Evolutionary conservation across 2,797 vertebrate species (phyloP), one percentile per base, ranked within the genome.

Genomic region (Philypnodon macrostomus): DNA sequence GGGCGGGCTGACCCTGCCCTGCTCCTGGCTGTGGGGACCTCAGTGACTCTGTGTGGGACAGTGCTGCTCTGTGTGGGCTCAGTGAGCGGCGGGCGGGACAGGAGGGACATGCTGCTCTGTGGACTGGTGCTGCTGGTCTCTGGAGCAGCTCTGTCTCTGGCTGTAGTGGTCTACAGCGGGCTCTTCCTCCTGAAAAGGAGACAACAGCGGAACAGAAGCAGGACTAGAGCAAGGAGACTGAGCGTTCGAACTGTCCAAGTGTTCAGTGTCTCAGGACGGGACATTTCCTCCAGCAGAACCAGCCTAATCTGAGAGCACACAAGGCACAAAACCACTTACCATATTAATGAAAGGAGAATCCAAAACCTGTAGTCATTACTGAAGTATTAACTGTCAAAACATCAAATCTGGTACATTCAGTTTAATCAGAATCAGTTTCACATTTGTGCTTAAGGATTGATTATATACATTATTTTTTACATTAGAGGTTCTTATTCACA

Each of bases 271-370:
- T 90, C 92, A 0, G 91, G 87, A 65, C 86, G 85, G 34, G 91
- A 91, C 60, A 81, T 88, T 5, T 91, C 90, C 2, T 92, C 93
- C 39, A 95, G 95, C 84, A 92, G 93, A 56, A 90, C 90, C 42
- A 93, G 90, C 71, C 90, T 97, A 26, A 92, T 98, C 77, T 97
- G 85, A 76, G 21, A 15, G 7, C 2, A n/a, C 4, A 32, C 31
- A 14, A 3, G 2, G 9, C 13, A 29, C 26, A 7, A 29, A 29
- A 6, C 27, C 27, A 29, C 27, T 23, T 2, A 11, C 8, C 27
- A 29, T 29, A n/a, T 29, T 29, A 4, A 29, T 29, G 9, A 29
- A 10, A 29, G 9, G 1, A n/a, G n/a, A n/a, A n/a, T n/a, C n/a
- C n/a, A n/a, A n/a, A n/a, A n/a, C n/a, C 27, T 10, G 27, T 29